Conservation (phyloP, 2,113 vertebrate genomes). For the Lipophrys pholis region DNA sequence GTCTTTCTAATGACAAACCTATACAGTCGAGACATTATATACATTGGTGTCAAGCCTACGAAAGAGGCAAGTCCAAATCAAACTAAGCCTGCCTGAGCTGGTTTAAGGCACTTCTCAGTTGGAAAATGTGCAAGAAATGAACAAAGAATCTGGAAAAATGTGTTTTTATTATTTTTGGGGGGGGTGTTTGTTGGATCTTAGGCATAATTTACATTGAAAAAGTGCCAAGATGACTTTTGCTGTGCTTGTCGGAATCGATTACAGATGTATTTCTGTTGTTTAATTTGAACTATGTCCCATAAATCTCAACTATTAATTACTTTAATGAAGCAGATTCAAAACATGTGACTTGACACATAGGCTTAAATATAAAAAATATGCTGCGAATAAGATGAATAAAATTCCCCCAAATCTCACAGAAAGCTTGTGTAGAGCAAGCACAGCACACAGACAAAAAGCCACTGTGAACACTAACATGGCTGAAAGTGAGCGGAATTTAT, state of each 20-base stretch:
- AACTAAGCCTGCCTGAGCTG: too few species aligned
- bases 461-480: slow-evolving; percentile 30
- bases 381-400: background rate
- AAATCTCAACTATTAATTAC: slow-evolving; percentile 22
- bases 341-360: slow-evolving; percentile 13
- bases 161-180: slow-evolving; percentile 1
- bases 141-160: slow-evolving; percentile 2
- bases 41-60: too few species aligned
- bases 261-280: slow-evolving; percentile 35
- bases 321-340: slow-evolving; percentile 37
- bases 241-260: slow-evolving; percentile 33
- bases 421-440: background rate
- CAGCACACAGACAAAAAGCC: slow-evolving; percentile 1
- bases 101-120: too few species aligned
- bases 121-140: slow-evolving; percentile 3
- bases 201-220: slow-evolving; percentile 8
- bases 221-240: slow-evolving; percentile 40
- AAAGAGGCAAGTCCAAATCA: too few species aligned
- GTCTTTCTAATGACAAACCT: slow-evolving; percentile 70
- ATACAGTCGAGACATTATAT: slow-evolving; percentile 52
- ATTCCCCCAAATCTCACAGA: background rate
- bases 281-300: slow-evolving; percentile 50
- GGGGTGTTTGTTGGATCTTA: slow-evolving; percentile 17
- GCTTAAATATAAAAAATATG: background rate
- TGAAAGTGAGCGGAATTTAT: slow-evolving; percentile 47